Evolutionary conservation across 2,113 vertebrate species (phyloP), one percentile per base, ranked within the genome.

Genomic region (Jacana jacana): DNA sequence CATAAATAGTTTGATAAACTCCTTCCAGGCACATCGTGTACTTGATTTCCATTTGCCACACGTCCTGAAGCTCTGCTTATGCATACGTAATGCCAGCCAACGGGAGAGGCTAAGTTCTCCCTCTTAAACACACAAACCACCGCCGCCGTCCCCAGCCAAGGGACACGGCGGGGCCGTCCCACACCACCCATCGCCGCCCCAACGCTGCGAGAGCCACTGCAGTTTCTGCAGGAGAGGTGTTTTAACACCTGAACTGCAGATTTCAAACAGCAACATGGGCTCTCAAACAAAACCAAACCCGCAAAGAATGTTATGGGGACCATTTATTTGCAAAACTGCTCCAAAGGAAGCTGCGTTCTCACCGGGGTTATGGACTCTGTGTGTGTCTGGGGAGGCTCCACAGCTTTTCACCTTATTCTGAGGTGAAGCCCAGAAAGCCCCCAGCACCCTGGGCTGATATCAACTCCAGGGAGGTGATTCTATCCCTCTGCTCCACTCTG

Each of bases 31-130:
- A 94, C 95, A 88, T 81, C 90, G 71, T 57, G 81, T 91, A 77
- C 96, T 87, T 79, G 4, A 93, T 96, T 97, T 91, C 76, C 92
- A 95, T 91, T 95, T 95, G 80, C 79, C 73, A 89, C 79, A 81
- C 4, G 8, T 48, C 70, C 73, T 71, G 68, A 81, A 94, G 78
- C 81, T 93, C 88, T 63, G 82, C 95, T 68, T 69, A 24, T 69
- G 82, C 66, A 55, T 81, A 86, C 91, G 79, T 78, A 68, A 88
- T 77, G 66, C 42, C 82, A 82, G 28, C 6, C 1, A 57, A 71
- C 9, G 20, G 77, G 17, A 89, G 80, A 88, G 17, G 13, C 88
- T 14, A 54, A 42, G 65, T 93, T 82, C 60, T 71, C 72, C 71
- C 76, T 44, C 54, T 83, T 25, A 46, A 86, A 49, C 42, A 52